Evolutionary conservation across 2,113 vertebrate species (phyloP), one percentile per base, ranked within the genome.

Genomic region (Antennarius striatus): DNA sequence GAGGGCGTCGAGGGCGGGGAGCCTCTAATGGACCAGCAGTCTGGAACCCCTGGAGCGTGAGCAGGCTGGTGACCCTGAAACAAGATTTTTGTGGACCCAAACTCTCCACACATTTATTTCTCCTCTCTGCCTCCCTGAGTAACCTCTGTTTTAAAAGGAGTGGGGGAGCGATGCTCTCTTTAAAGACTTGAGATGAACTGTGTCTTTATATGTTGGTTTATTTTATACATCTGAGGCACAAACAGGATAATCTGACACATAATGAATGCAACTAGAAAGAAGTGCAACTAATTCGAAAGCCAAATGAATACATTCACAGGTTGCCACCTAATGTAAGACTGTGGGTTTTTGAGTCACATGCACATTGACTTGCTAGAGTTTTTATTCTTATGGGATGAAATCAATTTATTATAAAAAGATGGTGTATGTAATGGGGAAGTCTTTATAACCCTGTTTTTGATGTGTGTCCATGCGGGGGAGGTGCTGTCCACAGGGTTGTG

Each of bases 21-120:
- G 16, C 95, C 95, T 0, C 95, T 98, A 8, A 95, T 97, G 84
- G 94, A 88, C 55, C 93, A 93, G 75, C 92, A 92, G 56, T 94
- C 94, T 0, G 97, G 95, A 10, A 99, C 98, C 17, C 97, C 98
- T 0, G 98, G 98, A 6, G 97, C 97, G 74, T 98, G 96, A 98
- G 69, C 0, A 1, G 43, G 39, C 8, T 3, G 22, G 14, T 4
- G 1, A 15, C 64, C 75, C 56, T 13, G 17, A 6, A 40, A 73
- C 15, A 32, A 67, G 71, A 75, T 42, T 52, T 78, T 65, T 43
- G 50, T 84, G 73, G 83, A 87, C 76, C 64, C 71, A 86, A 88
- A 73, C 49, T 63, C 68, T 76, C 66, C 49, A 7, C 57, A 53
- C 32, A 39, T 73, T 61, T 28, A 29, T 71, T 58, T 68, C 53